Evolutionary conservation across 1,140 invertebrate species (phyloP), one percentile per base, ranked within the genome.

Genomic region (Drosophila carrolli): DNA sequence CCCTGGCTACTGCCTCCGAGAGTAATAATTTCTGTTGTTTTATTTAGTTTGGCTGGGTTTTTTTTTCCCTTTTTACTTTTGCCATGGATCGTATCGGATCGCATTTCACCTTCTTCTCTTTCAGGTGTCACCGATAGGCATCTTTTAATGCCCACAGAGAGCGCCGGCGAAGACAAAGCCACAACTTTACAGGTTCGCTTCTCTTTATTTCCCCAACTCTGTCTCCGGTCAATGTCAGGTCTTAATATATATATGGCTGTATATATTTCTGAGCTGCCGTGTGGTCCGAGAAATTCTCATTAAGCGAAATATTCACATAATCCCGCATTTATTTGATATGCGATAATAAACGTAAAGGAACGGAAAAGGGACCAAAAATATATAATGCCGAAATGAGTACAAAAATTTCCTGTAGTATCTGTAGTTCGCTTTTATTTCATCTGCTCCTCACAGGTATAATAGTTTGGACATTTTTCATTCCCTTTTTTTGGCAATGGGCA

Each of bases 261-360:
- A 40, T 32, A 37, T 27, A 27, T 47, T 10, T 40, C 16, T 44
- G 51, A 65, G 65, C 72, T 74, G 68, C 81, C 71, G 88, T 90
- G 88, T 90, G 88, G 88, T 90, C 83, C 75, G 57, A 82, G 50
- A 81, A 88, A 83, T 89, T 88, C 88, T 90, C 88, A 90, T 90
- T 90, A 90, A 91, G 76, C 83, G 80, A 88, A 90, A 90, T 84
- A 90, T 91, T 90, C 88, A 90, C 88, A 90, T 91, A 90, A 90
- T 90, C 88, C 88, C 88, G 88, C 88, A 90, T 90, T 90, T 90
- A 90, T 90, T 90, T 90, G 88, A 90, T 90, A 90, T 91, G 82
- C 82, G 77, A 73, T 82, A 90, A 91, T 90, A 91, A 72, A 75
- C 58, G 59, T 63, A 47, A 41, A 4, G 32, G 23, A 58, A 63